Evolutionary conservation across 2,888 invertebrate species (phyloP), one percentile per base, ranked within the genome.

Genomic region (Stramonita haemastoma): DNA sequence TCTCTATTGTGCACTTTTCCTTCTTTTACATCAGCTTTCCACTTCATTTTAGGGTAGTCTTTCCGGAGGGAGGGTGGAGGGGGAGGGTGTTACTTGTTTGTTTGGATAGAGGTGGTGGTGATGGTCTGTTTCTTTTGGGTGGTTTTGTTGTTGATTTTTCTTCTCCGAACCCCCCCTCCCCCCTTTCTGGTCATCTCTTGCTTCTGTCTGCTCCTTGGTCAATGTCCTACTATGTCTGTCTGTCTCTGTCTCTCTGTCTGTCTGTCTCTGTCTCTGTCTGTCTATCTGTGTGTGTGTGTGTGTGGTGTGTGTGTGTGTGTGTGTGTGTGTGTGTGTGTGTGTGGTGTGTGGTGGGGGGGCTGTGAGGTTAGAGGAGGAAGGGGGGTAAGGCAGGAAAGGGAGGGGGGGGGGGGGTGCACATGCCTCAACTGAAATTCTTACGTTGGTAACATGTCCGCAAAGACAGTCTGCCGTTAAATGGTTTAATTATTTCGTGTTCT

Each of bases 201-300:
- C 13, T 17, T 66, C 19, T 66, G 66, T 66, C 5, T 66, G 66
- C 66, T 66, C 13, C 2, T 22, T 2, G 66, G 26, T n/a, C 77
- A 29, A 77, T 22, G 1, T n/a, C 77, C 13, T 13, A 77, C 13
- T 29, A 77, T 77, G 17, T 13, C 13, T 29, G 1, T 77, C 29
- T 29, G 17, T 26, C 29, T 29, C 26, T 77, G 2, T 15, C 29
- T 13, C n/a, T 29, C 19, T 77, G 4, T 13, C n/a, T 29, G 17
- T 29, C n/a, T 29, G 4, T 29, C 13, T 77, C 77, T 29, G 17
- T 29, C n/a, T 29, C n/a, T 29, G 17, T 66, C 13, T 77, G 77
- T n/a, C 17, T 77, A n/a, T 84, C 36, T 84, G 83, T 84, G 83
- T 46, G 46, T 46, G 79, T 57, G 87, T 26, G 26, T 60, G 57